Conservation (phyloP, 1,140 invertebrate genomes). For the Caenorhabditis brenneri region DNA sequence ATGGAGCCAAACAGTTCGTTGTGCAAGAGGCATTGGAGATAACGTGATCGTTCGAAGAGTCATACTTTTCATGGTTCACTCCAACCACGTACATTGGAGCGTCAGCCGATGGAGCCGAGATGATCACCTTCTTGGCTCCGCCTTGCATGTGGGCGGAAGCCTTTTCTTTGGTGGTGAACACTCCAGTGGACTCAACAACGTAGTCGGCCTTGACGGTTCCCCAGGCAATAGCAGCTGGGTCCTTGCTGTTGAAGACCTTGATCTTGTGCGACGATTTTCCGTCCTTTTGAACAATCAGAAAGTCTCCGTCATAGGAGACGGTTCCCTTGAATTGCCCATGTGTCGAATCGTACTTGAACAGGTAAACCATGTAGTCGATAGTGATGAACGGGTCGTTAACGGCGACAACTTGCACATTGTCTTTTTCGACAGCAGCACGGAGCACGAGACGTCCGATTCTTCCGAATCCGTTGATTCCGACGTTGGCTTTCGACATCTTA, state of each 20-base stretch:
- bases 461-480: slow-evolving; percentile 78
- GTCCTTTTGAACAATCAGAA: slow-evolving; percentile 81
- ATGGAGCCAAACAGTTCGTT: slow-evolving; percentile 95
- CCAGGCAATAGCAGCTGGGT: slow-evolving; percentile 89
- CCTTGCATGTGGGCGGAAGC: slow-evolving; percentile 72
- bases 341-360: slow-evolving; percentile 97
- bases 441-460: slow-evolving; percentile 94
- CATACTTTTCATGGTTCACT: slow-evolving; percentile 87
- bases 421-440: slow-evolving; percentile 82
- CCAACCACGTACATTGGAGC: slow-evolving; percentile 96
- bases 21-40: slow-evolving; percentile 94
- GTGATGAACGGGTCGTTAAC: slow-evolving; percentile 74
- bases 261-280: slow-evolving; percentile 44
- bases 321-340: slow-evolving; percentile 88
- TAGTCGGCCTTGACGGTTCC: slow-evolving; percentile 84
- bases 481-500: slow-evolving; percentile 30
- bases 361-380: slow-evolving; percentile 80
- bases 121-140: slow-evolving; percentile 78
- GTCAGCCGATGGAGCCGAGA: slow-evolving; percentile 94
- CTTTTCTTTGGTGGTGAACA: slow-evolving; percentile 82
- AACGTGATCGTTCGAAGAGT: slow-evolving; percentile 78
- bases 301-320: slow-evolving; percentile 79
- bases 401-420: slow-evolving; percentile 75
- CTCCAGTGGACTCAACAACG: slow-evolving; percentile 95
- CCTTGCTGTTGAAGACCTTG: slow-evolving; percentile 59